These are phyloP conservation scores for Ameiurus melas DNA, from an alignment of 2,113 vertebrate species.

Conservation along the genomic window DNA sequence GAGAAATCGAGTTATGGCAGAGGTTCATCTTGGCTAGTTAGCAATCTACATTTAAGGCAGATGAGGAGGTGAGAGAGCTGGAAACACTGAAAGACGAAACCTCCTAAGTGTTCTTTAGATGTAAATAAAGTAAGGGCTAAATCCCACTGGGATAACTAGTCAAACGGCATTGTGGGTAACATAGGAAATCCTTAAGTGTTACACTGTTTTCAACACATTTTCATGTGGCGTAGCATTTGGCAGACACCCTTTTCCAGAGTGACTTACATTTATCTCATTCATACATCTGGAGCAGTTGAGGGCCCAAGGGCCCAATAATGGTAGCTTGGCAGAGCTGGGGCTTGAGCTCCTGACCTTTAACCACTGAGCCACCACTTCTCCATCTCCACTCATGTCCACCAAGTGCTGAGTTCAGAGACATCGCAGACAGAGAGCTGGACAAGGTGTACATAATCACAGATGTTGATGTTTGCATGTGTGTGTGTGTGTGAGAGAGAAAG, in stretches of 20 bases:
- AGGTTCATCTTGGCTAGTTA: background rate
- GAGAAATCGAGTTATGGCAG: background rate
- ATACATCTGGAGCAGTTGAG: too few relatives aligned
- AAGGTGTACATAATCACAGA: slow-evolving; percentile 39
- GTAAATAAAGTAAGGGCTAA: background rate
- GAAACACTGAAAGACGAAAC: background rate
- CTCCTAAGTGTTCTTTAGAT: background rate
- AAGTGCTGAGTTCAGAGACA: background rate
- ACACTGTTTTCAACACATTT: background rate
- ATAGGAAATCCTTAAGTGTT: background rate
- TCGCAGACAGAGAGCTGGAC: background rate
- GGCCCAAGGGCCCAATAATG: too few relatives aligned
- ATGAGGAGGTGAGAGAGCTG: background rate
- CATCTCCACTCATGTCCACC: background rate
- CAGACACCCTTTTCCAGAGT: too few relatives aligned
- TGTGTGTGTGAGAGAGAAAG: background rate
- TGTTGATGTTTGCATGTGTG: slow-evolving; percentile 19
- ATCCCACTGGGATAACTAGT: background rate
- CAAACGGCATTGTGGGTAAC: background rate
- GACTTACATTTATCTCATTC: too few relatives aligned
- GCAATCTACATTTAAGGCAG: background rate
- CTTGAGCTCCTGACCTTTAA: too few relatives aligned
- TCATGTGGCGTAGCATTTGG: background rate
- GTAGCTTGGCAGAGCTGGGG: too few relatives aligned
- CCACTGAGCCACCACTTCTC: too few relatives aligned